Conservation (phyloP, 2,797 vertebrate species). For the Allobates femoralis region DNA sequence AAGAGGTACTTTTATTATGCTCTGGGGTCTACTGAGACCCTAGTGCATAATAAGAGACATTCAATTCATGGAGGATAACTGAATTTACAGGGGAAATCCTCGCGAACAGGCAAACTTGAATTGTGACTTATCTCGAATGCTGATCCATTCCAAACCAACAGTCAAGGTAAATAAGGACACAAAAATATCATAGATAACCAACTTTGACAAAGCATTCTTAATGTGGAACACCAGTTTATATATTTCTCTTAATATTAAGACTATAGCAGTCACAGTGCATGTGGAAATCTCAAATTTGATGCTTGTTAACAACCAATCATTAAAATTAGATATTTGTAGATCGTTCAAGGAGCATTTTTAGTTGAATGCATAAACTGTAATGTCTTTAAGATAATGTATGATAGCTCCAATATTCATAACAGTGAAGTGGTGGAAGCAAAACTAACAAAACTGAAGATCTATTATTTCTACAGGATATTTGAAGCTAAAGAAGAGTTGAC, state of each 20-base stretch:
- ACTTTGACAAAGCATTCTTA: not conserved
- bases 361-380: not conserved
- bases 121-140: too few relatives aligned
- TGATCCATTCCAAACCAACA: too few relatives aligned
- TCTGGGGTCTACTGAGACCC: too few relatives aligned
- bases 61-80: too few relatives aligned
- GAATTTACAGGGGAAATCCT: too few relatives aligned
- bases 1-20: too few relatives aligned
- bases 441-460: not conserved
- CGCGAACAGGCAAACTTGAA: too few relatives aligned
- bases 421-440: constrained; percentile 9
- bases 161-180: too few relatives aligned
- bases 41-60: too few relatives aligned
- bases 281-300: not conserved
- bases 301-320: not conserved
- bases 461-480: not conserved
- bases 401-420: not conserved
- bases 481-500: constrained; percentile 35
- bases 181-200: not conserved
- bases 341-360: not conserved
- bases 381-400: not conserved
- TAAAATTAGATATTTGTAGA: not conserved
- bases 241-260: not conserved
- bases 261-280: not conserved
- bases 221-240: not conserved